phyloP scores from a whole-genome alignment of 2,113 vertebrate species.

The Emydocephalus ijimae region DNA sequence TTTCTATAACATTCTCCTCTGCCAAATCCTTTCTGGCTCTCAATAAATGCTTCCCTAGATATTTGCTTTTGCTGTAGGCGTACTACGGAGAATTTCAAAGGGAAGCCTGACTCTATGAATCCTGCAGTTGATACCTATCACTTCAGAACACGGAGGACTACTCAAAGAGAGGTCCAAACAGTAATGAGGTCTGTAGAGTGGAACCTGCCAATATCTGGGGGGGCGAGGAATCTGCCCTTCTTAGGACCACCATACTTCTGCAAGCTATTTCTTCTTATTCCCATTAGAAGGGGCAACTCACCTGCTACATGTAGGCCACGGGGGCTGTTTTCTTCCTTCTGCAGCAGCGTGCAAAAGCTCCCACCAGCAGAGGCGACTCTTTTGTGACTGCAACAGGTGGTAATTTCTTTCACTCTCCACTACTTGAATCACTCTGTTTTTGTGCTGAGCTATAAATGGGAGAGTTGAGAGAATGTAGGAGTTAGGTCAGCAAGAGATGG shows the following conservation, averaged over 20 bases:
- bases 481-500: background rate
- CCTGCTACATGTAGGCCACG: background rate
- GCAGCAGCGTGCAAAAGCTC: background rate
- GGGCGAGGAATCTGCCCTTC: background rate
- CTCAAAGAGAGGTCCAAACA: background rate
- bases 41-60: conserved; percentile 30
- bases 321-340: background rate
- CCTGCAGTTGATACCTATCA: background rate
- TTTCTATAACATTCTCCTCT: conserved; percentile 27
- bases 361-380: background rate
- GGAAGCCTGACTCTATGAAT: background rate
- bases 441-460: background rate
- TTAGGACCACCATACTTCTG: background rate
- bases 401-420: background rate
- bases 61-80: conserved; percentile 20
- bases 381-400: background rate
- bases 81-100: conserved; percentile 25
- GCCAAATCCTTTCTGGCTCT: conserved; percentile 25
- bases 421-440: background rate
- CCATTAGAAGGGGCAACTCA: background rate
- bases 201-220: background rate
- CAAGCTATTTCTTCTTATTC: background rate
- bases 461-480: background rate
- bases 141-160: conserved; percentile 26
- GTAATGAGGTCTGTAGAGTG: background rate